Base-by-base conservation (phyloP, 2,113 vertebrate species). In the Mobula hypostoma region DNA sequence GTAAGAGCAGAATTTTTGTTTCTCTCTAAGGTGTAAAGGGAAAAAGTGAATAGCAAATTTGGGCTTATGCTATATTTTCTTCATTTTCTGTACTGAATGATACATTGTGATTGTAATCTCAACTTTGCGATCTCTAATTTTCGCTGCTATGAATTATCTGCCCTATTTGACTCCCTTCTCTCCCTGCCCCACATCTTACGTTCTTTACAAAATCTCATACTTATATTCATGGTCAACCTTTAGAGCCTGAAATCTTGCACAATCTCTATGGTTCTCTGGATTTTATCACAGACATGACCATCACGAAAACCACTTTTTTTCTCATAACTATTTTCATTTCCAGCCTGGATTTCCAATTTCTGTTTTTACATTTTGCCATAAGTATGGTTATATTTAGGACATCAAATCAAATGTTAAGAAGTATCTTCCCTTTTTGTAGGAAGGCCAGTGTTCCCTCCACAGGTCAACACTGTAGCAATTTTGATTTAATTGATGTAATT, bases 1-100 rank as follows among this genome's bases (percentile, higher is more conserved):
- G 99, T 99, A 90, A 97, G 97, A 66, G 61, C 17, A 92, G 14
- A n/a, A 77, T 32, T 32, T 90, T 90, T 90, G 85, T 32, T 90
- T 66, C 29, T 90, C 85, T 90, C 61, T 66, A 14, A 63, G 61
- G 32, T 15, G 56, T 15, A 58, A n/a, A 88, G 29, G 83, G 24
- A 63, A 88, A 88, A 12, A 63, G 58, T 88, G 56, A 88, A 27
- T 11, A 63, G 58, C 14, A 87, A 17, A n/a, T 74, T 74, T 74
- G 72, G 17, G 15, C 21, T 74, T 19, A 74, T 74, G 72, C 19
- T 74, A 19, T 74, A 74, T 74, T 74, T 24, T 21, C 72, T 74
- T 74, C 72, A 19, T 5, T 17, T 72, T 63, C 29, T 63, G 85
- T 61, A 15, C 58, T 32, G 29, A 90, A 14, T 63, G 61, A 68